A percentile compares a stretch with the other conserved stretches of the same genome.
Evolutionary conservation across 2,888 invertebrate species (phyloP).

Genomic region (Callyntrura sp.): DNA sequence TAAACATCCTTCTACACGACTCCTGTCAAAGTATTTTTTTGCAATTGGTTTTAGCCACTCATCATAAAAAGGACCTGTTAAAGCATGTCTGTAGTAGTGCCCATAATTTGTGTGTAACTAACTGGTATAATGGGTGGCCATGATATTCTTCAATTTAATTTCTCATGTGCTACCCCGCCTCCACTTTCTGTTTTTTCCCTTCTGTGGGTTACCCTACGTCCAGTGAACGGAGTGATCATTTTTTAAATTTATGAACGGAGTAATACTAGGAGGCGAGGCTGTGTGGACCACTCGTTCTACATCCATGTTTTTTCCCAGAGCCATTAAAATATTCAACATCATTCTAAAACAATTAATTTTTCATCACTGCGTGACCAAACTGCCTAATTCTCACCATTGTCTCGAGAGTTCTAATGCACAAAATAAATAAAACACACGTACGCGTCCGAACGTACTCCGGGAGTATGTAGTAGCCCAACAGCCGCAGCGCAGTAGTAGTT

Average conservation of each 20-base stretch:
- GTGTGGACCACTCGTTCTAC: neutral
- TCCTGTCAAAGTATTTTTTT: neutral
- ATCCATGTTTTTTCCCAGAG: neutral
- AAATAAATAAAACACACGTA: neutral
- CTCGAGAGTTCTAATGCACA: neutral
- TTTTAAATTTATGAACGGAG: neutral
- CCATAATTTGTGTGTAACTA: neutral
- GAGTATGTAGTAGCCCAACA: neutral
- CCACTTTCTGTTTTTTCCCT: neutral
- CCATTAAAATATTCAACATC: constrained; percentile 52
- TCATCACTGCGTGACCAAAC: constrained; percentile 48
- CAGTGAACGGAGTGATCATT: neutral
- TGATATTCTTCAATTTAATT: neutral
- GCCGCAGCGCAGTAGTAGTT: neutral
- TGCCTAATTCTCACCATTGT: constrained; percentile 33
- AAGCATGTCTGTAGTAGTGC: neutral
- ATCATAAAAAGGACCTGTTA: too few species aligned
- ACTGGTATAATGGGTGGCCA: constrained; percentile 8
- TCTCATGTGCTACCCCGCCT: neutral
- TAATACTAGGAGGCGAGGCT: neutral
- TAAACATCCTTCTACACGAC: neutral
- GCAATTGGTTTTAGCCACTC: too few species aligned
- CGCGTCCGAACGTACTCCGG: neutral
- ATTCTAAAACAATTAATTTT: constrained; percentile 67
- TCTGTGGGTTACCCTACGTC: neutral